A percentile compares a stretch with the other conserved stretches of the same genome.
Evolutionary conservation across 2,797 vertebrate species (phyloP).

Genomic region (Triplophysa yarkandensis): DNA sequence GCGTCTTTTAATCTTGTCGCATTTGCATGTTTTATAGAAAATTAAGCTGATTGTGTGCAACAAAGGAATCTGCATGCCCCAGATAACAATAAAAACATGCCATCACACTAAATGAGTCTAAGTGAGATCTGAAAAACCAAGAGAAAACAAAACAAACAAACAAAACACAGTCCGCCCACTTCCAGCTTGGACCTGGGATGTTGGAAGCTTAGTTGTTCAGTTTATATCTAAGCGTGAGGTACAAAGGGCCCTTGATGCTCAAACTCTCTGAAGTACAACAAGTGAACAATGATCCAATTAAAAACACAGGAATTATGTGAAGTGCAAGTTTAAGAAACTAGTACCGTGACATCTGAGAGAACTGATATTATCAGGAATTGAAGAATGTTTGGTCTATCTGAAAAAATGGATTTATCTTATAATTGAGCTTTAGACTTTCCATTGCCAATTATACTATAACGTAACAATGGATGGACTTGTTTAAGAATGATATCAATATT

Average conservation of each 20-base stretch:
- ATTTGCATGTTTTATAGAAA: constrained; percentile 15
- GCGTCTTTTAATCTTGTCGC: not conserved
- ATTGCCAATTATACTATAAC: too few species aligned
- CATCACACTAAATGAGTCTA: not conserved
- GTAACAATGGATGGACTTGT: too few species aligned
- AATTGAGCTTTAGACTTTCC: too few species aligned
- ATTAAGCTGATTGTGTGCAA: constrained; percentile 36
- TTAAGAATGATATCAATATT: too few species aligned
- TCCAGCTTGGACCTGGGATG: constrained; percentile 23
- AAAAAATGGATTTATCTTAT: too few species aligned
- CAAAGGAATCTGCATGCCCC: constrained; percentile 6
- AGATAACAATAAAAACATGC: not conserved
- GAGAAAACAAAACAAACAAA: constrained; percentile 19
- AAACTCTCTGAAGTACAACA: constrained; percentile 28
- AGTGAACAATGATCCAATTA: not conserved
- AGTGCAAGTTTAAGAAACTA: too few species aligned
- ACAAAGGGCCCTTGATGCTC: constrained; percentile 25
- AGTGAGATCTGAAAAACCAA: constrained; percentile 1
- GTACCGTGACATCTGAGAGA: too few species aligned
- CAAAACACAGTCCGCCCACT: constrained; percentile 6
- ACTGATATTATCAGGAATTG: too few species aligned
- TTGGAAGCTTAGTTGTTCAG: constrained; percentile 4
- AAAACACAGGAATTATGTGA: too few species aligned
- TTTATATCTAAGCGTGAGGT: constrained; percentile 12
- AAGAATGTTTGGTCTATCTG: too few species aligned